phyloP scores from a whole-genome alignment of 37 sponge, comb jelly and placozoan genomes.

The Beroe forskalii region DNA sequence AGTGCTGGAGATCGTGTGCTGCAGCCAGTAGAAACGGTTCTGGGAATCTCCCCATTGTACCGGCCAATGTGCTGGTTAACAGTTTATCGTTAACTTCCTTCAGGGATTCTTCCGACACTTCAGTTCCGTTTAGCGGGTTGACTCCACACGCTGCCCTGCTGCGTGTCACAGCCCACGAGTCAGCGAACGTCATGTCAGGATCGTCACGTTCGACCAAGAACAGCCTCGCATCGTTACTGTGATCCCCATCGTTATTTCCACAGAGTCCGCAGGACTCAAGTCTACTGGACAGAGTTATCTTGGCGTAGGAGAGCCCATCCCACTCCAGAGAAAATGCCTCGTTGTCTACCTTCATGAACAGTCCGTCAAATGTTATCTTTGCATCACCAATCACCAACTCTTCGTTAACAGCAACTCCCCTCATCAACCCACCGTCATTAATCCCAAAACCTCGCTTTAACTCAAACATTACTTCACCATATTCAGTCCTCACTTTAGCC shows the following conservation, averaged over 20 bases:
- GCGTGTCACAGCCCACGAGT: background rate
- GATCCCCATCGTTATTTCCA: background rate
- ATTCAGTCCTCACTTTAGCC: background rate
- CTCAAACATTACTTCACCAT: background rate
- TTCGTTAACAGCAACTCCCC: background rate
- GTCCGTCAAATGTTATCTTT: background rate
- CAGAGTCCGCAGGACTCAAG: background rate
- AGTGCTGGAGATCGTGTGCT: background rate
- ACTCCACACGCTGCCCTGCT: background rate
- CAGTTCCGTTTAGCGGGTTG: background rate
- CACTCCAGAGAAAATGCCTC: background rate
- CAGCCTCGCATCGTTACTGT: too few relatives aligned
- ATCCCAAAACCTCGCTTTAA: conserved; percentile 22
- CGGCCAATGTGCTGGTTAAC: too few relatives aligned
- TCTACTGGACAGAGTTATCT: background rate
- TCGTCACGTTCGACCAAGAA: background rate
- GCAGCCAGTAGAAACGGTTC: background rate
- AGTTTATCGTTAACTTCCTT: too few relatives aligned
- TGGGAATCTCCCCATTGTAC: background rate
- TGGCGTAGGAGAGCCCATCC: background rate
- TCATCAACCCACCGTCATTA: conserved; percentile 3
- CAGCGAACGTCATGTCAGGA: conserved; percentile 24
- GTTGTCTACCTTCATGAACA: background rate
- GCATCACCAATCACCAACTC: background rate
- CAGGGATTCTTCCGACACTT: background rate